Evolutionary conservation across 2,888 invertebrate genomes (phyloP), one percentile per base, ranked within the genome.

Genomic region (Drosophila incognita): DNA sequence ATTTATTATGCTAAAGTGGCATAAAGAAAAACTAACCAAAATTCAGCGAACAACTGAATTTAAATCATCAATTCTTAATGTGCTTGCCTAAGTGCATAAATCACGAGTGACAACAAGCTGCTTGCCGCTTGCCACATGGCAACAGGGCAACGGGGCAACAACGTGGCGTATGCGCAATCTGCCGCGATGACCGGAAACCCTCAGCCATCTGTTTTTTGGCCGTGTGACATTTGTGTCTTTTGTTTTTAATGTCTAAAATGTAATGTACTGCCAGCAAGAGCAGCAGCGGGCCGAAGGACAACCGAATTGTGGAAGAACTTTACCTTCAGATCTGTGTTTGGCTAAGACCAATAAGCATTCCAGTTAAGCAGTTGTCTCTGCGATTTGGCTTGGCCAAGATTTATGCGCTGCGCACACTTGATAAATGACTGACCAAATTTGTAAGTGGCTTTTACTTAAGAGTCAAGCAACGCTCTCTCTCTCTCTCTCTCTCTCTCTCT

Each of bases 341-440:
- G 48, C 61, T 54, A 56, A 56, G 58, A 59, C 60, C 40, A 54
- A 57, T 24, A 27, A 36, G 36, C 31, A 49, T 36, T 48, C 46
- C 66, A 76, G 77, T 58, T 73, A 87, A 77, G 70, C 76, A 79
- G 70, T 76, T 85, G 85, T 89, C 90, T 76, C 73, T 79, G 77
- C 77, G 87, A 89, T 85, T 89, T 87, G 80, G 80, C 69, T 64
- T 77, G 36, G 72, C 75, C 66, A 82, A 79, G 85, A 85, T 85
- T 85, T 89, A 85, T 89, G 82, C 66, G 60, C 76, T 73, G 74
- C 66, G 72, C 59, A 13, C 82, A 57, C 80, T 84, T 85, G 90
- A 85, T 87, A 85, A 85, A 85, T 77, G 90, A 82, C 81, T 81
- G 66, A 57, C 74, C 74, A 80, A 77, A 89, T 87, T 89, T 77